Percentiles rank a stretch among this genome's conserved stretches.
Conservation (phyloP, 2,113 vertebrate genomes). For the Cathartes aura region DNA sequence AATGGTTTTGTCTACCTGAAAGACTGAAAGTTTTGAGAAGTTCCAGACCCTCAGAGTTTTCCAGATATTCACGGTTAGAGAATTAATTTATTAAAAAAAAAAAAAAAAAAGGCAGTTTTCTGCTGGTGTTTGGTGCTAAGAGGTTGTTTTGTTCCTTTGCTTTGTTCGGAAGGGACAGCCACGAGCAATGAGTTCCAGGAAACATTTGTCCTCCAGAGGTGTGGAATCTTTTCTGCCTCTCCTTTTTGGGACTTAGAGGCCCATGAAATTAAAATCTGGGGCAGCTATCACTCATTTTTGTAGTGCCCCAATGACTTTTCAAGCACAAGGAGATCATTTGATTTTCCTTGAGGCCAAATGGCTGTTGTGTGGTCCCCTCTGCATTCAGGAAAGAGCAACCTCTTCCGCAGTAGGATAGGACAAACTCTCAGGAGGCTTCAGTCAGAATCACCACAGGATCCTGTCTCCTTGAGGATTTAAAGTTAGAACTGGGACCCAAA, state of each 20-base stretch:
- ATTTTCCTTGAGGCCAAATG: not conserved
- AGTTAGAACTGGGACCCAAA: not conserved
- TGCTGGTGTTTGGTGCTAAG: not conserved
- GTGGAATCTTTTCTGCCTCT: not conserved
- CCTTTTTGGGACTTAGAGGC: not conserved
- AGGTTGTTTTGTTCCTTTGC: not conserved
- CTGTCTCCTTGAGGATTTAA: not conserved
- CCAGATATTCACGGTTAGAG: not conserved
- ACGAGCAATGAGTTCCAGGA: not conserved
- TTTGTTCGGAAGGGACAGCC: not conserved
- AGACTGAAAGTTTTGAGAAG: conserved; percentile 23
- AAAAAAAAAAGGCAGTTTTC: not conserved
- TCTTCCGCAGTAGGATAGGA: not conserved
- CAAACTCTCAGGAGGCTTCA: not conserved
- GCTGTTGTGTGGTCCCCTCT: not conserved
- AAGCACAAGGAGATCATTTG: not conserved
- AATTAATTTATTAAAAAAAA: not conserved
- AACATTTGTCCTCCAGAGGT: not conserved
- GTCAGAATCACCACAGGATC: not conserved
- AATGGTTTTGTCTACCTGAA: conserved; percentile 45
- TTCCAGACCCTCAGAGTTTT: not conserved
- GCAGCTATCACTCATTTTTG: not conserved
- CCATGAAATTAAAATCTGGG: not conserved
- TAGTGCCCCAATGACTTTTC: not conserved
- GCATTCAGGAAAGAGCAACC: not conserved